Conservation (phyloP, 2,797 vertebrate genomes). For the Brachyalestes nurse region DNA sequence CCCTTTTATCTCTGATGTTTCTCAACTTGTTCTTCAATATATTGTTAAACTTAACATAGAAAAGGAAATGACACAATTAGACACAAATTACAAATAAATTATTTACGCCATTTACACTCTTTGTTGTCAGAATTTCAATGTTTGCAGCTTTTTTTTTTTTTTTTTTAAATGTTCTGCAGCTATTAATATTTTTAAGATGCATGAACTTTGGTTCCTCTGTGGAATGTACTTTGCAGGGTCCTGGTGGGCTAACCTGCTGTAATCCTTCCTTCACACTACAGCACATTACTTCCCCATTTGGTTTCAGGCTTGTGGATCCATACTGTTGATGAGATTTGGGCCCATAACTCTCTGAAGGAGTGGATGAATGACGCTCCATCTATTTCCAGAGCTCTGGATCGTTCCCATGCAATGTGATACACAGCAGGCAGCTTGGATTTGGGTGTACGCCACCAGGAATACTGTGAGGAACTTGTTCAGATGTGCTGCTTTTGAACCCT, state of each 20-base stretch:
- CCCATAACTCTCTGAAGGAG: background rate
- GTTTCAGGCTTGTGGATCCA: background rate
- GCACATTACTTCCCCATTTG: background rate
- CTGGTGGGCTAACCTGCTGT: background rate
- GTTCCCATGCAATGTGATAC: constrained; percentile 25
- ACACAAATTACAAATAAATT: background rate
- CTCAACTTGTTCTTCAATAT: background rate
- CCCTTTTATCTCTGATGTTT: background rate
- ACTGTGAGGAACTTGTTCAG: constrained; percentile 27
- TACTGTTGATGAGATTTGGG: background rate
- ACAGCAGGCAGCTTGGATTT: constrained; percentile 42
- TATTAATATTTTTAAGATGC: too few relatives aligned
- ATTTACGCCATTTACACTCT: too few relatives aligned
- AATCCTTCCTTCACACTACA: background rate
- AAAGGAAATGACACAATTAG: background rate
- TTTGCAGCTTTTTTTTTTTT: too few relatives aligned
- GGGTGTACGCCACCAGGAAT: constrained; percentile 35
- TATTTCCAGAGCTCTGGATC: constrained; percentile 25
- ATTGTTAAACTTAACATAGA: background rate
- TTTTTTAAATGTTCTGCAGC: too few relatives aligned
- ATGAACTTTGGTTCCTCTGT: background rate
- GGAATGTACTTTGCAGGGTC: background rate
- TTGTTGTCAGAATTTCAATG: too few relatives aligned
- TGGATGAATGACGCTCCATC: constrained; percentile 8
- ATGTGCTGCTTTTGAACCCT: constrained; percentile 46